Evolutionary conservation across 2,888 invertebrate species (phyloP).

Genomic region (Chydorus sphaericus): DNA sequence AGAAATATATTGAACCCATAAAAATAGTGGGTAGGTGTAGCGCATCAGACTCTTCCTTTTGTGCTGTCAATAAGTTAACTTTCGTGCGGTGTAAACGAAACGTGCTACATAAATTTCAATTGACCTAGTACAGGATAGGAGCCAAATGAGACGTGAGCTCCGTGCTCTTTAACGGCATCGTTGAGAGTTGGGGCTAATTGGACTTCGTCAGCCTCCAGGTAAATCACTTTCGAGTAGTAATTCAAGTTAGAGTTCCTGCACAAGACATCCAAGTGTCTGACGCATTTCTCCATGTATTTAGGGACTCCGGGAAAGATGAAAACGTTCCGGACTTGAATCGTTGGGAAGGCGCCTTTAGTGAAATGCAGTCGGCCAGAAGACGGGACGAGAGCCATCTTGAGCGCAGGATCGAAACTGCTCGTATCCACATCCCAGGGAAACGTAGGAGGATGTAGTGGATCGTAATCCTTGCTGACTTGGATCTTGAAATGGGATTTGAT

Average conservation of each 20-base stretch:
- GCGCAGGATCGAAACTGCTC: constrained; percentile 15
- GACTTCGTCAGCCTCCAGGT: constrained; percentile 25
- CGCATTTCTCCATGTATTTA: constrained; percentile 30
- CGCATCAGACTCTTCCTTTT: too few species aligned
- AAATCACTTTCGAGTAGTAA: constrained; percentile 25
- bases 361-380: constrained; percentile 5
- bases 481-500: constrained; percentile 5
- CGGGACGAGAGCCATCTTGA: constrained; percentile 18
- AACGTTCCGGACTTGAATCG: constrained; percentile 42
- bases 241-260: constrained; percentile 25
- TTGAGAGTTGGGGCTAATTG: constrained; percentile 31
- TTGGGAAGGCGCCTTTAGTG: constrained; percentile 26
- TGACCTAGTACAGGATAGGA: constrained; percentile 39
- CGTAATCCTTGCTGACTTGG: not conserved
- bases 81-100: not conserved
- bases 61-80: too few species aligned
- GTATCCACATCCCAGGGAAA: not conserved
- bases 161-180: constrained; percentile 32
- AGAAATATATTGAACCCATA: constrained; percentile 35
- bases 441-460: constrained; percentile 4
- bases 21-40: too few species aligned
- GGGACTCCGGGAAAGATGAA: constrained; percentile 58
- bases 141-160: constrained; percentile 36
- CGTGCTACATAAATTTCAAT: not conserved
- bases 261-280: constrained; percentile 24